Conservation (phyloP, 1,140 invertebrate genomes). For the Caerostris darwini region DNA sequence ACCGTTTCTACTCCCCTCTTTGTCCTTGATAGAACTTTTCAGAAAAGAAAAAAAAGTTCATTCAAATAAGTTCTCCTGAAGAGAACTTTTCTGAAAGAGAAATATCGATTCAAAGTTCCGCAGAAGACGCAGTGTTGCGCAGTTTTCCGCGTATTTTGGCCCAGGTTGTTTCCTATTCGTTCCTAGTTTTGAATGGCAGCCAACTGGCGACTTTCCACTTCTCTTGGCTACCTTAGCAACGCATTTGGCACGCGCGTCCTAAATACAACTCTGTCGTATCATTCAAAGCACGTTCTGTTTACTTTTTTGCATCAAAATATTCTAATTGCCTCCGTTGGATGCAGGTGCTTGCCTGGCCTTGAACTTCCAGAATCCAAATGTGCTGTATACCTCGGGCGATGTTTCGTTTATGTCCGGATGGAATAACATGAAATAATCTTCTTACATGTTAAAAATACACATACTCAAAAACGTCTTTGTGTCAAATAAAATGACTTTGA, state of each 20-base stretch:
- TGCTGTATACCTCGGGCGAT: neutral
- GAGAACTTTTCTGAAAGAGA: slow-evolving; percentile 14
- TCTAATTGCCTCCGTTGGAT: neutral
- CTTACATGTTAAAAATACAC: too few relatives aligned
- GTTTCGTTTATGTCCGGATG: too few relatives aligned
- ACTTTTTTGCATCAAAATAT: too few relatives aligned
- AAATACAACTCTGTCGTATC: neutral
- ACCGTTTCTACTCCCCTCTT: neutral
- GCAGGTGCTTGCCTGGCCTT: neutral
- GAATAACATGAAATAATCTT: too few relatives aligned
- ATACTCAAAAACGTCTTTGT: too few relatives aligned
- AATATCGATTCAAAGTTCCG: slow-evolving; percentile 49
- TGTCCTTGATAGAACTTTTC: neutral
- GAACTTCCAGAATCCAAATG: neutral
- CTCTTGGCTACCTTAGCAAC: neutral
- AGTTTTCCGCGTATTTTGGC: slow-evolving; percentile 11
- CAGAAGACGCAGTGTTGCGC: slow-evolving; percentile 60
- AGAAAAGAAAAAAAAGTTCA: slow-evolving; percentile 13
- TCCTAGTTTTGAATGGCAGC: neutral
- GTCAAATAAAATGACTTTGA: too few relatives aligned
- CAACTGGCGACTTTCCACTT: slow-evolving; percentile 25
- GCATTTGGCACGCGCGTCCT: neutral
- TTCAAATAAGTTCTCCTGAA: neutral
- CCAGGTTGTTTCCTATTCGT: neutral
- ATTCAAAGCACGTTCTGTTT: neutral